Base-by-base conservation (phyloP, 2,797 vertebrate genomes). In the Rhadinocentrus ornatus region DNA sequence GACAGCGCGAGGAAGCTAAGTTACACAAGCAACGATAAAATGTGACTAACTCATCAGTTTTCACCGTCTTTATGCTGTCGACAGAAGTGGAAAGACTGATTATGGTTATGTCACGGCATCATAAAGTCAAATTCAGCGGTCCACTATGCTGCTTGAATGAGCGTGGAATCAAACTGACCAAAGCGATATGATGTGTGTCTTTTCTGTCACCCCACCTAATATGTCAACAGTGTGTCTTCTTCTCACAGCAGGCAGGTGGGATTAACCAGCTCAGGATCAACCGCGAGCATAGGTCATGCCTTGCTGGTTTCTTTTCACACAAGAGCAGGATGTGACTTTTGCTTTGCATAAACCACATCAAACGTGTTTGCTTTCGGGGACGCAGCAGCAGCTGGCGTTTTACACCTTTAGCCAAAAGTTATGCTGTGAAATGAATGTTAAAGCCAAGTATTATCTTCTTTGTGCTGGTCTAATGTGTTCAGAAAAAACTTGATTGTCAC, bases 241-340 rank as follows among this genome's bases (percentile, higher is more conserved):
- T 60, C 31, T 76, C 39, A 64, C 39, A 70, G 7, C 29, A 35
- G 26, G 31, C 3, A 0, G 44, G 35, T 22, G 48, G 56, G 78
- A 77, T 71, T 70, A 74, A 67, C 50, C 57, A 34, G 57, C 24
- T 50, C 20, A 29, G 29, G 71, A 77, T 60, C 66, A 66, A 3
- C 24, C 5, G 22, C 31, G 11, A 80, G 32, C 56, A 58, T 68
- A 39, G 37, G 48, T 66, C 75, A 71, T 0, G 61, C 46, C 20
- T 15, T 0, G 2, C 20, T 73, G 29, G 26, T 48, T 66, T 67
- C 0, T 2, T 76, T 59, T 67, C 9, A 56, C 27, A 29, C 27
- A 58, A 11, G 4, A 83, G 20, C 82, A 81, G 83, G 80, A 87
- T 86, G 82, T 85, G 69, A 70, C 55, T 18, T 55, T 54, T 66